Conservation (phyloP, 2,888 invertebrate genomes). For the Allolobophora icterica region DNA sequence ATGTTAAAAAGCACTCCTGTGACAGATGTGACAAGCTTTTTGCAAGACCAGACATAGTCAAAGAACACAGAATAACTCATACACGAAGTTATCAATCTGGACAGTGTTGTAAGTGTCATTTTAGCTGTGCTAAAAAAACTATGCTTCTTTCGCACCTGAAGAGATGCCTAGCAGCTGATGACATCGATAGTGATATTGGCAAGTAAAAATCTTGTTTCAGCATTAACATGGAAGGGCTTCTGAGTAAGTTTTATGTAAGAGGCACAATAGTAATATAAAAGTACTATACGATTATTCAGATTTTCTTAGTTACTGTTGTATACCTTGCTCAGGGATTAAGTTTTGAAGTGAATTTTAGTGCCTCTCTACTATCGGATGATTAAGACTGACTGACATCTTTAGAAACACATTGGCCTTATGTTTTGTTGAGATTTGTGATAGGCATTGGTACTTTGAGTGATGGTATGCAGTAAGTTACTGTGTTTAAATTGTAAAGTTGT, state of each 20-base stretch:
- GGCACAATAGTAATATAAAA: neutral
- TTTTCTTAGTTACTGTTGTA: slow-evolving; percentile 8
- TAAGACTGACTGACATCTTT: neutral
- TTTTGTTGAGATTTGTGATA: neutral
- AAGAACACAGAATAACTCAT: slow-evolving; percentile 49
- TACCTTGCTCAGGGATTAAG: slow-evolving; percentile 17
- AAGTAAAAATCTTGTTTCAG: neutral
- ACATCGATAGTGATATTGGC: slow-evolving; percentile 33
- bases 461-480: neutral
- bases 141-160: slow-evolving; percentile 47
- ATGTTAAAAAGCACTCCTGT: slow-evolving; percentile 43
- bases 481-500: neutral
- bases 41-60: slow-evolving; percentile 46
- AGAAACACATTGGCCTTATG: slow-evolving; percentile 14
- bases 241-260: neutral
- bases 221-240: neutral
- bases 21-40: slow-evolving; percentile 45
- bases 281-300: neutral
- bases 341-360: neutral
- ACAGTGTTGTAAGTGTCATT: slow-evolving; percentile 44
- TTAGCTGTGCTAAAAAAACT: slow-evolving; percentile 44
- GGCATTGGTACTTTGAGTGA: neutral
- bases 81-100: slow-evolving; percentile 45
- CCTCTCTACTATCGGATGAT: neutral
- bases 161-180: slow-evolving; percentile 43